These are phyloP conservation scores for Habrosyne pyritoides DNA, from an alignment of 2,888 invertebrate genomes.

Conservation along the genomic window DNA sequence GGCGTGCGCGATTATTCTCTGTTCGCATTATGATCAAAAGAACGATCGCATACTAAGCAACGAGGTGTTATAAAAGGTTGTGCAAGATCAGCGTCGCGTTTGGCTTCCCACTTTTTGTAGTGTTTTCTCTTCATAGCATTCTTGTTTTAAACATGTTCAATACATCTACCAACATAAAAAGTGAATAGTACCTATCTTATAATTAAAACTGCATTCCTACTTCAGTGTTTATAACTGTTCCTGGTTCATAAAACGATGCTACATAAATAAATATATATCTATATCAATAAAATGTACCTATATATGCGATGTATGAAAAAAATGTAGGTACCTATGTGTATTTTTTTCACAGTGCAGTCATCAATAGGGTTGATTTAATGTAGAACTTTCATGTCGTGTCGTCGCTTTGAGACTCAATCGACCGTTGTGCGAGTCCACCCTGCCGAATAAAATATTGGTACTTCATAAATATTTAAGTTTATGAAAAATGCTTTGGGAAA, in stretches of 20 bases:
- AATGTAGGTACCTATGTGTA: too few species aligned
- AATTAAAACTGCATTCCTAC: too few species aligned
- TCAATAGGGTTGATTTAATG: conserved; percentile 43
- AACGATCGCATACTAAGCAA: conserved; percentile 6
- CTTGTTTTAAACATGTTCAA: background rate
- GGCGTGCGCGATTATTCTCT: conserved; percentile 26
- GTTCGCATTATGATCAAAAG: conserved; percentile 33
- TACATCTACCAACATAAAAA: background rate
- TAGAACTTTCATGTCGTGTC: conserved; percentile 48
- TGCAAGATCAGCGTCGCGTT: conserved; percentile 4
- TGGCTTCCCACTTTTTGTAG: background rate
- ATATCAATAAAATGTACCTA: too few species aligned
- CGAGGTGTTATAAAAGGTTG: conserved; percentile 6
- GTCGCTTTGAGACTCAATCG: conserved; percentile 52
- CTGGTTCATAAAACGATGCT: too few species aligned
- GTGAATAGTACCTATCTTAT: too few species aligned
- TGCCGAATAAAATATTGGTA: conserved; percentile 37
- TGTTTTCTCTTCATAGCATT: background rate
- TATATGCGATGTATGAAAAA: too few species aligned
- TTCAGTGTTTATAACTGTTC: too few species aligned
- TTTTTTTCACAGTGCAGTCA: conserved; percentile 36
- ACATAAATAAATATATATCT: too few species aligned
- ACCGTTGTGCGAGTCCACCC: conserved; percentile 37
- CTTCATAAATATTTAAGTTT: conserved; percentile 45
- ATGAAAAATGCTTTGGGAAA: conserved; percentile 25